Evolutionary conservation across 1,140 invertebrate genomes (phyloP), one percentile per base, ranked within the genome.

Genomic region (Hylaeus volcanicus): DNA sequence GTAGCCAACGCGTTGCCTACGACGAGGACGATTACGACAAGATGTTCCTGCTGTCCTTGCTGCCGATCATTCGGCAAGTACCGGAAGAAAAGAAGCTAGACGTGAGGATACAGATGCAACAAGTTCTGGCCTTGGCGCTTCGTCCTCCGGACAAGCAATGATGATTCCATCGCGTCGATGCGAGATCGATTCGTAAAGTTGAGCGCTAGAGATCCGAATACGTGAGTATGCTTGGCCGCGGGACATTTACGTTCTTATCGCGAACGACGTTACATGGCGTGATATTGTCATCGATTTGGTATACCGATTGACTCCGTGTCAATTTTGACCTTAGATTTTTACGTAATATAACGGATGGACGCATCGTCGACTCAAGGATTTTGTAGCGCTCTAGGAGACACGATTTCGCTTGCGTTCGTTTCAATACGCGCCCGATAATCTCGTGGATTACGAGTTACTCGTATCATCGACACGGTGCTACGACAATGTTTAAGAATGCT

Each of bases 51-150:
- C 74, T 93, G 1, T 92, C 92, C 26, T 51, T 93, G 68, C 48
- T 93, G 51, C 92, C 92, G 43, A 90, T 90, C 41, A 75, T 93
- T 15, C 87, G 92, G 15, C 89, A 90, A 75, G 84, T 93, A 55
- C 91, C 92, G 8, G 91, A 93, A 39, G 88, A 91, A 41, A 91
- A 90, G 74, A 93, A 93, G 60, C 76, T 93, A 0, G 89, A 91
- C 70, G 92, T 93, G 0, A 88, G 91, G 73, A 93, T 93, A 91
- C 90, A 93, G 74, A 93, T 93, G 76, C 91, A 93, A 82, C 92
- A 93, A 75, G 84, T 92, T 39, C 43, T 93, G 51, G 89, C 90
- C 0, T 74, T 86, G 65, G 90, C 91, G 1, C 83, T 92, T 56
- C 89, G 90, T 61, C 80, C 90, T 5, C 65, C 86, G 55, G 89